Conservation (phyloP, 2,797 vertebrate genomes). For the Amphiprion clarkii region DNA sequence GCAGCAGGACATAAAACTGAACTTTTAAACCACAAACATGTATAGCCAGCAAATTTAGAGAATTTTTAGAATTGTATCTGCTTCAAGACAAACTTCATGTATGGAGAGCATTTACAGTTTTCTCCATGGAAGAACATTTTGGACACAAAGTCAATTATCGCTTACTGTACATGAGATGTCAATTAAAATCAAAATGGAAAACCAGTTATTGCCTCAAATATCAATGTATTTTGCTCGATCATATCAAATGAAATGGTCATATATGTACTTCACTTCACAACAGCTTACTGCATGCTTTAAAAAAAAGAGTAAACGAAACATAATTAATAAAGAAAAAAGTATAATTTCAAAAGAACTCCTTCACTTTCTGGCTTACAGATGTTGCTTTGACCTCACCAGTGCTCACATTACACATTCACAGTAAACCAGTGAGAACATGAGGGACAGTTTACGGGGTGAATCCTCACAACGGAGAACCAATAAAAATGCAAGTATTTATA, state of each 20-base stretch:
- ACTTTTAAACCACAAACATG: conserved; percentile 39
- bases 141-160: conserved; percentile 49
- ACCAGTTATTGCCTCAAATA: conserved; percentile 87
- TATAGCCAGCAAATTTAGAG: conserved; percentile 29
- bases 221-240: conserved; percentile 72
- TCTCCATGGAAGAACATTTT: conserved; percentile 71
- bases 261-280: conserved; percentile 64
- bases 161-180: conserved; percentile 38
- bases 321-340: background rate
- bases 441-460: conserved; percentile 53
- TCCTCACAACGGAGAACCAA: conserved; percentile 71
- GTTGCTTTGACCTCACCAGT: conserved; percentile 24
- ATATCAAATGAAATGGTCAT: conserved; percentile 63
- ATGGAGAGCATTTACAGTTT: conserved; percentile 51
- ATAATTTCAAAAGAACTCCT: conserved; percentile 38
- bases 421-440: conserved; percentile 54
- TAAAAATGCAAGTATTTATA: conserved; percentile 70
- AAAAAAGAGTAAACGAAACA: conserved; percentile 24
- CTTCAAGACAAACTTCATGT: conserved; percentile 50
- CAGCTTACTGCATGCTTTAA: conserved; percentile 73
- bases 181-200: conserved; percentile 63
- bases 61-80: conserved; percentile 25
- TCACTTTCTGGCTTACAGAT: conserved; percentile 48
- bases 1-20: conserved; percentile 19
- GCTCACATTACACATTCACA: conserved; percentile 55